These are phyloP conservation scores for Ictidomys tridecemlineatus DNA, from an alignment of 2,113 vertebrate species.

Conservation along the genomic window DNA sequence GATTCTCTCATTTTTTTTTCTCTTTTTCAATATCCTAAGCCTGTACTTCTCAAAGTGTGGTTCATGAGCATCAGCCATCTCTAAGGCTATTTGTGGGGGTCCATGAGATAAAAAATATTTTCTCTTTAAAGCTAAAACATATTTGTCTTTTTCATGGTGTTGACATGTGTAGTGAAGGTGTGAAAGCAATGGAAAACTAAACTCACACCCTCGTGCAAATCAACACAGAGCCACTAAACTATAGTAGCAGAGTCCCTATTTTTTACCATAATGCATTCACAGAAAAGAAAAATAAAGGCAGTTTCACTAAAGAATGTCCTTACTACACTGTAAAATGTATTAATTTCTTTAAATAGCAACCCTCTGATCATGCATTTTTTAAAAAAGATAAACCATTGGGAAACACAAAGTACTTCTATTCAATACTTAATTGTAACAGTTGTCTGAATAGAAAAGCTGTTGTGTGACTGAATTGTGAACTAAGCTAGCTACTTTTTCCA, in stretches of 20 bases:
- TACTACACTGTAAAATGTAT: not conserved
- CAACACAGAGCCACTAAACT: not conserved
- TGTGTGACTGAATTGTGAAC: constrained; percentile 5
- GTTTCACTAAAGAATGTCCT: not conserved
- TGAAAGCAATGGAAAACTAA: not conserved
- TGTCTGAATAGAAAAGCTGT: not conserved
- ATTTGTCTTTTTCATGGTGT: not conserved
- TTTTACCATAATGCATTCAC: not conserved
- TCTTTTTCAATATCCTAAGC: not conserved
- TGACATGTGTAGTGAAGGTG: not conserved
- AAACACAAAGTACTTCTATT: not conserved
- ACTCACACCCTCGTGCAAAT: not conserved
- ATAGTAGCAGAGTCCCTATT: not conserved
- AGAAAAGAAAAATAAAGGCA: not conserved
- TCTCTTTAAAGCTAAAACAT: not conserved
- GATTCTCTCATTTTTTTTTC: not conserved
- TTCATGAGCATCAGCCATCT: not conserved
- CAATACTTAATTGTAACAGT: not conserved
- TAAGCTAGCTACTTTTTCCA: not conserved
- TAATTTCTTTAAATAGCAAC: not conserved
- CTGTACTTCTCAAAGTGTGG: not conserved
- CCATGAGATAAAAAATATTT: not conserved
- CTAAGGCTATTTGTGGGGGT: not conserved
- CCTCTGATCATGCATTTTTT: not conserved
- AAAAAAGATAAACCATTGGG: not conserved